A percentile compares a stretch with the other conserved stretches of the same genome.
phyloP scores from a whole-genome alignment of 23 tunicate genomes.

The Halocynthia roretzi region DNA sequence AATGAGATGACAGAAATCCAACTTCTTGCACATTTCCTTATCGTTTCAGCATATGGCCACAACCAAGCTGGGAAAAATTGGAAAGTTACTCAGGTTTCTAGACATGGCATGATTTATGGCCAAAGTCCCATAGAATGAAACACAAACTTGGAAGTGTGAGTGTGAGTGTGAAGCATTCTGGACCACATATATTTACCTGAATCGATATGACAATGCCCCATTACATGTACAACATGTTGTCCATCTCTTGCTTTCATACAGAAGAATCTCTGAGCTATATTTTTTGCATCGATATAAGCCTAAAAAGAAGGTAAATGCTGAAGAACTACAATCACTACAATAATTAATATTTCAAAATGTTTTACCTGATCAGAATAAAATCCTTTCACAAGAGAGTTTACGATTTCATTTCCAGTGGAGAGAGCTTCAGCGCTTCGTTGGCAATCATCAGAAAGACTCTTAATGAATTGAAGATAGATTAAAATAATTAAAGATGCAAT shows the following conservation, averaged over 20 bases:
- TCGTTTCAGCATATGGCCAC: slow-evolving; percentile 55
- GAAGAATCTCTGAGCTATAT: slow-evolving; percentile 25
- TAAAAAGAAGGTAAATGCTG: not conserved
- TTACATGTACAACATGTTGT: slow-evolving; percentile 41
- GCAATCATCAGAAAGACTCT: slow-evolving; percentile 28
- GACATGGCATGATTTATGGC: no score
- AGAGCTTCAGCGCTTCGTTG: slow-evolving; percentile 42
- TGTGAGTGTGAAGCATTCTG: no score
- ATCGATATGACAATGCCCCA: slow-evolving; percentile 73
- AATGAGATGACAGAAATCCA: slow-evolving; percentile 34
- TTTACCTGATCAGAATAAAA: slow-evolving; percentile 23
- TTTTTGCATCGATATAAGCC: slow-evolving; percentile 11
- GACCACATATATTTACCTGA: slow-evolving; percentile 30
- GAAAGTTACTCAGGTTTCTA: no score
- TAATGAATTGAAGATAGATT: not conserved
- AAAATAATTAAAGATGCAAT: not conserved
- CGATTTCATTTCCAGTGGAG: slow-evolving; percentile 45
- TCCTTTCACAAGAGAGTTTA: slow-evolving; percentile 32
- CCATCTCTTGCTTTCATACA: not conserved
- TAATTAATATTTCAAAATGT: not conserved
- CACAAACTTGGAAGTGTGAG: no score
- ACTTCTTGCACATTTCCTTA: slow-evolving; percentile 59
- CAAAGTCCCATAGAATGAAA: no score
- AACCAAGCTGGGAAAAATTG: slow-evolving; percentile 37
- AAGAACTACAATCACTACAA: not conserved